Percentiles rank a stretch among this genome's conserved stretches.
phyloP scores from a whole-genome alignment of 2,888 invertebrate genomes.

The Creontiades dilutus region DNA sequence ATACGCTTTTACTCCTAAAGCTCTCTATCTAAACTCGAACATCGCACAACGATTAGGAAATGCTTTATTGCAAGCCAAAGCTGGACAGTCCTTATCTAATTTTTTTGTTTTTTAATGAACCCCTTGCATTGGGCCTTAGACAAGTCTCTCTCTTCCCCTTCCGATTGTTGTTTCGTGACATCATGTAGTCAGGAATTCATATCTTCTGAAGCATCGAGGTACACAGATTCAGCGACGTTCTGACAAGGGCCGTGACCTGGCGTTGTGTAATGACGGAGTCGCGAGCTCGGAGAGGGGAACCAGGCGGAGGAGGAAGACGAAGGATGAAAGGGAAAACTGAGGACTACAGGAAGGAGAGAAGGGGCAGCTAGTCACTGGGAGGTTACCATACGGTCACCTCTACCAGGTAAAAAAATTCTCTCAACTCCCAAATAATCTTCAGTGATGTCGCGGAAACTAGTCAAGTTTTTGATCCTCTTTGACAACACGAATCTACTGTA shows the following conservation, averaged over 20 bases:
- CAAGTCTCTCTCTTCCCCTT: no score
- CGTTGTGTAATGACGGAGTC: conserved; percentile 40
- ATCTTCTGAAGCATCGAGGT: no score
- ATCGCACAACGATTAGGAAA: no score
- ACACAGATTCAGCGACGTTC: neutral
- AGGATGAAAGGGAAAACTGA: conserved; percentile 53
- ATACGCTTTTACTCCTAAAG: no score
- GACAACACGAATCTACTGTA: conserved; percentile 95
- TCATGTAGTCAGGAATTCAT: no score
- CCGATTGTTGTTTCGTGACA: no score
- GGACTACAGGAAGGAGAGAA: conserved; percentile 70
- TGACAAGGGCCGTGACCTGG: conserved; percentile 45
- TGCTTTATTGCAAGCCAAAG: no score
- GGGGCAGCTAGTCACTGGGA: conserved; percentile 37
- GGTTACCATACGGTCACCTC: conserved; percentile 25
- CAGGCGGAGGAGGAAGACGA: conserved; percentile 67
- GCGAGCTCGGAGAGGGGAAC: neutral
- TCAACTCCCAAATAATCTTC: neutral
- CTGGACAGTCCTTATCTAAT: no score
- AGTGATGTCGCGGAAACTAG: conserved; percentile 90
- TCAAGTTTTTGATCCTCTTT: conserved; percentile 95
- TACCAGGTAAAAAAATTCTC: neutral
- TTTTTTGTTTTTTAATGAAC: no score
- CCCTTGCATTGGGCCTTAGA: no score
- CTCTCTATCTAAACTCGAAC: no score